Conservation (phyloP, 2,113 vertebrate genomes). For the Vicugna pacos region DNA sequence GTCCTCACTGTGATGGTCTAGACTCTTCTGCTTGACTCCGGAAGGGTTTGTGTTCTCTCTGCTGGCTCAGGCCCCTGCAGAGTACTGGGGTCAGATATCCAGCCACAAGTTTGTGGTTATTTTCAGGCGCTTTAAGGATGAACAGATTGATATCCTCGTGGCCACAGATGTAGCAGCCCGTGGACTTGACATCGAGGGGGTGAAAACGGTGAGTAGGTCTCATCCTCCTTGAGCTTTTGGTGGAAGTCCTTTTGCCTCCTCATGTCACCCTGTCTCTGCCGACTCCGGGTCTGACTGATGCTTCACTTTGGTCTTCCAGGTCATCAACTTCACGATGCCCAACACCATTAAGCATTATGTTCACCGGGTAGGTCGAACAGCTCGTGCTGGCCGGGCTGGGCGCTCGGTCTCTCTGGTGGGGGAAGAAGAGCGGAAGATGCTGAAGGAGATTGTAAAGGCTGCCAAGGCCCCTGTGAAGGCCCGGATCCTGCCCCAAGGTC, state of each 20-base stretch:
- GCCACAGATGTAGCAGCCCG: slow-evolving; percentile 98
- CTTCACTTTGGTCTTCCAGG: slow-evolving; percentile 83
- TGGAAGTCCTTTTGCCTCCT: not conserved
- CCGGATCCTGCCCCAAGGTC: slow-evolving; percentile 95
- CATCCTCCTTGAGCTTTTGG: not conserved
- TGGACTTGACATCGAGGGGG: slow-evolving; percentile 97
- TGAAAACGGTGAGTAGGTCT: slow-evolving; percentile 94
- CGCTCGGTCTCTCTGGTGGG: slow-evolving; percentile 97
- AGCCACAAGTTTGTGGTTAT: slow-evolving; percentile 47
- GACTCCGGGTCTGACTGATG: not conserved
- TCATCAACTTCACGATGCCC: slow-evolving; percentile 99
- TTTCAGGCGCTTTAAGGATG: slow-evolving; percentile 97
- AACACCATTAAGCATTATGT: slow-evolving; percentile 97
- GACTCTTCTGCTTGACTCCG: not conserved
- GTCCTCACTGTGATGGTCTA: not conserved
- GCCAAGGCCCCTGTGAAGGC: slow-evolving; percentile 95
- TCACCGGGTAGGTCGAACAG: slow-evolving; percentile 96
- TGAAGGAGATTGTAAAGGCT: slow-evolving; percentile 96
- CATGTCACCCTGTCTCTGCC: not conserved
- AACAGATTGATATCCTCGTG: slow-evolving; percentile 97
- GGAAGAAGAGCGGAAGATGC: slow-evolving; percentile 95
- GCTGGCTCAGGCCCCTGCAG: not conserved
- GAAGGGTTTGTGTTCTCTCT: not conserved
- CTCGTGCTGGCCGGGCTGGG: slow-evolving; percentile 93
- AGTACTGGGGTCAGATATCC: not conserved